phyloP scores from a whole-genome alignment of 2,113 vertebrate species.

The Lasiurus cinereus region DNA sequence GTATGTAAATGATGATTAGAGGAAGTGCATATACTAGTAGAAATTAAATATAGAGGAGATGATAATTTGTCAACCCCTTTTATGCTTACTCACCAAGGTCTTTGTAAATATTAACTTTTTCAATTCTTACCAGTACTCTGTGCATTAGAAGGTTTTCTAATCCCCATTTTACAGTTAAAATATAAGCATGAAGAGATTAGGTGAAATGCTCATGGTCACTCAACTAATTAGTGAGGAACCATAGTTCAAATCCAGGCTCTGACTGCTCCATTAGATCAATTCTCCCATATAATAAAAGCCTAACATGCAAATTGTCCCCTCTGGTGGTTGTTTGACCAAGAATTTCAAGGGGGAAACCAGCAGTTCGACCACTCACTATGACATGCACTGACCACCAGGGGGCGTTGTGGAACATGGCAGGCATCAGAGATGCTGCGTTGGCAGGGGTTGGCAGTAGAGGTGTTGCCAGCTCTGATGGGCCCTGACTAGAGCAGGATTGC shows the following conservation, averaged over 20 bases:
- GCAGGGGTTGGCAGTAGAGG: no score
- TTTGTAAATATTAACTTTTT: conserved; percentile 24
- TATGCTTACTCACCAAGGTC: not conserved
- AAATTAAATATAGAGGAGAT: not conserved
- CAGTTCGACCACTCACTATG: no score
- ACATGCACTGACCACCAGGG: no score
- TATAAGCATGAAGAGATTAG: not conserved
- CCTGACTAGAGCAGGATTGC: no score
- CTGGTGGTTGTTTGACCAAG: no score
- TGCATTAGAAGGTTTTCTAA: not conserved
- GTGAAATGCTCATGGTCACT: not conserved
- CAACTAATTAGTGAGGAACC: not conserved
- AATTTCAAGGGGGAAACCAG: no score
- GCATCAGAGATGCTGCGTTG: rapidly evolving
- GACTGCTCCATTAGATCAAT: not conserved
- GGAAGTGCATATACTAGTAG: not conserved
- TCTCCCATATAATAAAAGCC: not conserved
- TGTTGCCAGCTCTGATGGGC: no score
- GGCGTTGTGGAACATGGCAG: no score
- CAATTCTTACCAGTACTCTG: not conserved
- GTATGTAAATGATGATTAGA: conserved; percentile 1
- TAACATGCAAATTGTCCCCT: no score
- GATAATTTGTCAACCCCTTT: not conserved
- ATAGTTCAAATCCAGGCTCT: not conserved
- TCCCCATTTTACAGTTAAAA: not conserved